phyloP scores from a whole-genome alignment of 2,113 vertebrate genomes.

The Tenrec ecaudatus region DNA sequence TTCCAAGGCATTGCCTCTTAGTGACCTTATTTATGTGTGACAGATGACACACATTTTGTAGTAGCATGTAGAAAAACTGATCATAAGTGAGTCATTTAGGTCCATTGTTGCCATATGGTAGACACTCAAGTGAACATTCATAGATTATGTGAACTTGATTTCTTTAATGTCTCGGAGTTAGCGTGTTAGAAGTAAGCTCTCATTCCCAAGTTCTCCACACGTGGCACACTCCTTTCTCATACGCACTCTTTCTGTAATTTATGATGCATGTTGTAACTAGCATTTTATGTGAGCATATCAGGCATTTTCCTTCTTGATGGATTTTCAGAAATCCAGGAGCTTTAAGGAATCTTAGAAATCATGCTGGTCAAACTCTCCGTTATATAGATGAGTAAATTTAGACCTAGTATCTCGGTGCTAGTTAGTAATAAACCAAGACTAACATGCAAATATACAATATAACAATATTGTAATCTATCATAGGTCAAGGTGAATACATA shows the following conservation, averaged over 20 bases:
- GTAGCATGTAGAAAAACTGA: no score
- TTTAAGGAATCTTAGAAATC: background rate
- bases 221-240: background rate
- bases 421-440: background rate
- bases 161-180: background rate
- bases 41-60: no score
- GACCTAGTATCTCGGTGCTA: background rate
- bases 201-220: background rate
- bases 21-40: no score
- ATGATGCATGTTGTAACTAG: slow-evolving; percentile 19
- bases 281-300: background rate
- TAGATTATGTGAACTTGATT: background rate
- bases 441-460: background rate
- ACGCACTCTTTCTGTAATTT: background rate
- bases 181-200: background rate
- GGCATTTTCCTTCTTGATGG: background rate
- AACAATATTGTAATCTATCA: background rate
- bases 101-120: no score
- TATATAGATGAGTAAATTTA: background rate
- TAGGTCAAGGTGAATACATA: background rate
- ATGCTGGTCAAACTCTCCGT: background rate
- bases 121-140: no score
- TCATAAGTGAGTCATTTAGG: no score
- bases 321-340: background rate
- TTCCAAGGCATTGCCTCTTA: no score